Conservation (phyloP, 2,797 vertebrate genomes). For the Oophaga sylvatica region DNA sequence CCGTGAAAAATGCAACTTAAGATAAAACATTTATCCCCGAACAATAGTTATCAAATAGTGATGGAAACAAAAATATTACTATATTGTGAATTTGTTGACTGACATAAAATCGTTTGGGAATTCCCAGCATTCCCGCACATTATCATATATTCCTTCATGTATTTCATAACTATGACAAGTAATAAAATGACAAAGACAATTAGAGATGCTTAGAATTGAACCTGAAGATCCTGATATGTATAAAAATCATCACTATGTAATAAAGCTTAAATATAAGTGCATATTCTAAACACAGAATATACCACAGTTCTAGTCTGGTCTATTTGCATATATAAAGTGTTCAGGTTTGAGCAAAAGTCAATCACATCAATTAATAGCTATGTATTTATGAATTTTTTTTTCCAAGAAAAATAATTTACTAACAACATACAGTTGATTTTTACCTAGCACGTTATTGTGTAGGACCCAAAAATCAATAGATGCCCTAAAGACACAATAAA, state of each 20-base stretch:
- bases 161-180: background rate
- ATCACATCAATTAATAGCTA: background rate
- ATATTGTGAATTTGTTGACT: background rate
- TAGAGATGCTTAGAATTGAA: background rate
- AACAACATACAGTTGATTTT: background rate
- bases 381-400: background rate
- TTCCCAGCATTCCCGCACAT: background rate
- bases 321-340: background rate
- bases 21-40: background rate
- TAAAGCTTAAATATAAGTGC: background rate
- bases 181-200: background rate
- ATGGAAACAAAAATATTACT: background rate
- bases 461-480: background rate
- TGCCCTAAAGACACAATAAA: no score
- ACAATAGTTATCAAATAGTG: background rate
- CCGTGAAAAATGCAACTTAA: background rate
- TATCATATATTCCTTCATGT: background rate
- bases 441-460: background rate
- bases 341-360: background rate
- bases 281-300: background rate
- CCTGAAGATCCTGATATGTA: background rate
- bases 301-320: background rate
- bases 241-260: background rate
- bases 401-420: background rate
- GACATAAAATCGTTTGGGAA: background rate